Conservation (phyloP, 2,113 vertebrate genomes). For the Crotalus viridis region DNA sequence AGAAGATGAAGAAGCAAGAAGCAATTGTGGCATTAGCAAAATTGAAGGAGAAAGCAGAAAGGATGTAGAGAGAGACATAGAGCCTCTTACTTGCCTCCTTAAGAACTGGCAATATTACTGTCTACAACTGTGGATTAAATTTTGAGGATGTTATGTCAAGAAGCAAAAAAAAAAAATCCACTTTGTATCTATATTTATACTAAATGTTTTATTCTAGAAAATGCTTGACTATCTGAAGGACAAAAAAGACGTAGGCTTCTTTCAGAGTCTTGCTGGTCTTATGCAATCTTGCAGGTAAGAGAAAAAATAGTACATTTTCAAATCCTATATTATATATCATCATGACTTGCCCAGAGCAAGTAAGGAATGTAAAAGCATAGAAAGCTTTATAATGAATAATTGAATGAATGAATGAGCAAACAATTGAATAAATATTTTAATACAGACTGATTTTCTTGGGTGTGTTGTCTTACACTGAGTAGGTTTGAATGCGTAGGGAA, state of each 20-base stretch:
- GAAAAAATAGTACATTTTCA: not conserved
- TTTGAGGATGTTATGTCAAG: not conserved
- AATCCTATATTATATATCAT: not conserved
- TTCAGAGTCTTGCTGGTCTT: constrained; percentile 92
- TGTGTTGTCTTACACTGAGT: not conserved
- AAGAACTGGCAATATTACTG: not conserved
- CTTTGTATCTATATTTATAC: no score
- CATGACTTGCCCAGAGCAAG: not conserved
- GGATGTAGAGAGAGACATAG: not conserved
- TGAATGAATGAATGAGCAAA: not conserved
- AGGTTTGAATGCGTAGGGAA: not conserved
- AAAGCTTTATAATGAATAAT: not conserved
- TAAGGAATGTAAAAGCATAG: not conserved
- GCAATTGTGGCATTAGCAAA: not conserved
- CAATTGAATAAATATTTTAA: not conserved
- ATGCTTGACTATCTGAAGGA: constrained; percentile 97
- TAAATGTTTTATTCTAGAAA: constrained; percentile 76
- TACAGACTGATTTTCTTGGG: not conserved
- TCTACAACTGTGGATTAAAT: not conserved
- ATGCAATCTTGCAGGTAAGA: constrained; percentile 96
- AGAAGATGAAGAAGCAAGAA: not conserved
- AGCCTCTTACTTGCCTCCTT: not conserved
- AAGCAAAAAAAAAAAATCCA: not conserved
- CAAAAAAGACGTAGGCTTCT: constrained; percentile 96
- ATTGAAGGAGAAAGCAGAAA: not conserved